phyloP scores from a whole-genome alignment of 2,797 vertebrate species.

The Fistularia commersonii region DNA sequence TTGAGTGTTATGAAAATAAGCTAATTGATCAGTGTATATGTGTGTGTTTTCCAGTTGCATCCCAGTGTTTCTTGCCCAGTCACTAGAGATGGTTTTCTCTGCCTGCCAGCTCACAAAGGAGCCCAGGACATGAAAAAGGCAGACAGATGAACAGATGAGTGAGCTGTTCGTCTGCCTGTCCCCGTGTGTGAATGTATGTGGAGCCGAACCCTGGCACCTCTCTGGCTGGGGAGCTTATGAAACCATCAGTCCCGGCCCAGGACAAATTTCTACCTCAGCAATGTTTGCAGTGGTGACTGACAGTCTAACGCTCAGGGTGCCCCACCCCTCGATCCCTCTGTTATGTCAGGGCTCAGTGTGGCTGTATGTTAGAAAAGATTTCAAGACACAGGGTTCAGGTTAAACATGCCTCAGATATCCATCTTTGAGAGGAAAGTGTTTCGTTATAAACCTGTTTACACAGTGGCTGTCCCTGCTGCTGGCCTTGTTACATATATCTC shows the following conservation, averaged over 20 bases:
- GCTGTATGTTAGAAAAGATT: too few relatives aligned
- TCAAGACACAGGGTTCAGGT: too few relatives aligned
- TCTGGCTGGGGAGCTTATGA: constrained; percentile 76
- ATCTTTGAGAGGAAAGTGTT: too few relatives aligned
- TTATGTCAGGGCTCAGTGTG: too few relatives aligned
- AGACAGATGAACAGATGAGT: too few relatives aligned
- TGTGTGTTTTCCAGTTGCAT: constrained; percentile 11
- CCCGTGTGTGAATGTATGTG: background rate
- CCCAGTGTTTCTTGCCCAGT: constrained; percentile 76
- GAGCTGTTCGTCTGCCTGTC: background rate
- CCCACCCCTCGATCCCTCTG: background rate
- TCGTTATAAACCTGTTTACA: too few relatives aligned
- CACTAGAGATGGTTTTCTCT: constrained; percentile 57
- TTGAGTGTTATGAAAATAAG: constrained; percentile 38
- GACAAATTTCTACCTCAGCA: constrained; percentile 82
- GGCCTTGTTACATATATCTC: too few relatives aligned
- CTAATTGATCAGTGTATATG: constrained; percentile 16
- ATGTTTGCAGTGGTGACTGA: constrained; percentile 73
- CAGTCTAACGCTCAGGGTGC: background rate
- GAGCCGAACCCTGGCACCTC: constrained; percentile 43
- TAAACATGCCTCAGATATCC: too few relatives aligned
- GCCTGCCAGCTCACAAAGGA: background rate
- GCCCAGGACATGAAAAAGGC: background rate
- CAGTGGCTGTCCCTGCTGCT: too few relatives aligned
- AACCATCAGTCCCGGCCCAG: constrained; percentile 48